Conservation (phyloP, 2,888 invertebrate genomes). For the Orchesella flavescens region DNA sequence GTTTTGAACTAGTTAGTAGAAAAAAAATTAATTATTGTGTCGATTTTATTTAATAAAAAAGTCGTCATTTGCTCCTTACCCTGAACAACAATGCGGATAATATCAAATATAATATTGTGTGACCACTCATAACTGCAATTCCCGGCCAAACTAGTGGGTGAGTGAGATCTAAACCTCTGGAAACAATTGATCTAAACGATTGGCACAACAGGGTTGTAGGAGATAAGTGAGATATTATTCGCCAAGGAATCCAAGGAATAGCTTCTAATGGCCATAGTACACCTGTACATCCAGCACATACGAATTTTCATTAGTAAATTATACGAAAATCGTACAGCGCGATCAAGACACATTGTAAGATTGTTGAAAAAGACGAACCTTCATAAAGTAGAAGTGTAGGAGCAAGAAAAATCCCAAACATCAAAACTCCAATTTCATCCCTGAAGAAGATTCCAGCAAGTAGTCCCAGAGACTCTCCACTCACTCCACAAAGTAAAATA, state of each 20-base stretch:
- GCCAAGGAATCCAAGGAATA: not conserved
- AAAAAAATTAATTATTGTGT: too few species aligned
- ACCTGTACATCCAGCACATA: constrained; percentile 8
- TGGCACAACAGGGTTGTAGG: constrained; percentile 42
- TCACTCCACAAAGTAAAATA: constrained; percentile 18
- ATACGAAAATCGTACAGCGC: too few species aligned
- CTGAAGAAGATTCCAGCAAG: constrained; percentile 34
- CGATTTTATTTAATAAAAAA: too few species aligned
- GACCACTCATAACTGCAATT: constrained; percentile 5
- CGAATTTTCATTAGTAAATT: too few species aligned
- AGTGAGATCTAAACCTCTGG: constrained; percentile 32
- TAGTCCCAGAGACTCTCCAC: constrained; percentile 37
- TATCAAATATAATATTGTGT: constrained; percentile 22
- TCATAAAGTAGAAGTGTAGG: not conserved
- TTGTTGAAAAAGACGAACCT: constrained; percentile 17
- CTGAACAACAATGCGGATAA: not conserved
- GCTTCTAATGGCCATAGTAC: constrained; percentile 33
- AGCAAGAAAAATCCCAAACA: constrained; percentile 39
- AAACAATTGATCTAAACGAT: constrained; percentile 22
- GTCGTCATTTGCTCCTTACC: too few species aligned
- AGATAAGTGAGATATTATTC: not conserved
- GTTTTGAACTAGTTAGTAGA: too few species aligned
- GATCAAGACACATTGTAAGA: too few species aligned
- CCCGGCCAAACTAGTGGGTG: constrained; percentile 41
- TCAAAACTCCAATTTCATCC: constrained; percentile 33